A percentile compares a stretch with the other conserved stretches of the same genome.
Evolutionary conservation across 2,888 invertebrate genomes (phyloP).

Genomic region (Cyaniris semiargus): DNA sequence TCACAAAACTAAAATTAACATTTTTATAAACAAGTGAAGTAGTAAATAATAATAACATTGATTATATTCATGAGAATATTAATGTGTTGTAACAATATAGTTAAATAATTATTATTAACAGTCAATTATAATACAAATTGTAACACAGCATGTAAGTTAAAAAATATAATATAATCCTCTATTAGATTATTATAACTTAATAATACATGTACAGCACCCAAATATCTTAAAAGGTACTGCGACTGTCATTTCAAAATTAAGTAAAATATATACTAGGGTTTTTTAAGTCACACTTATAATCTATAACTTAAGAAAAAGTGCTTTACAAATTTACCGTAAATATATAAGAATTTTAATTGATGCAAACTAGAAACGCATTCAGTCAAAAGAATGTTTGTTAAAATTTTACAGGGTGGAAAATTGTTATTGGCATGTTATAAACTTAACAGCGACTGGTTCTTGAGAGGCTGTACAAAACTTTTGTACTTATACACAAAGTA

Average conservation of each 20-base stretch:
- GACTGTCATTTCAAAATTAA: background rate
- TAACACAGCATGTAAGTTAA: slow-evolving; percentile 2
- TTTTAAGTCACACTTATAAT: background rate
- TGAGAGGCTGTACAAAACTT: too few species aligned
- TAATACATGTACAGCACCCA: slow-evolving; percentile 1
- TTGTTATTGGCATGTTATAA: background rate
- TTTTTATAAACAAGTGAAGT: background rate
- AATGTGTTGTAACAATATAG: slow-evolving; percentile 7
- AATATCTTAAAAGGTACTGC: background rate
- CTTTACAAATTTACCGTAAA: background rate
- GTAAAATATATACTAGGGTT: too few species aligned
- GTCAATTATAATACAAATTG: background rate
- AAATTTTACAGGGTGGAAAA: background rate
- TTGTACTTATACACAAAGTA: background rate
- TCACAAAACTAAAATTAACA: background rate
- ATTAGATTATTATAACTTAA: background rate
- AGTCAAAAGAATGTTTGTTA: background rate
- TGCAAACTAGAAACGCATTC: background rate
- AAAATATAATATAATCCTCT: background rate
- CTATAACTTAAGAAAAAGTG: background rate
- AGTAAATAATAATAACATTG: background rate
- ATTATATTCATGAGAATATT: background rate
- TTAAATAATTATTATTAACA: background rate
- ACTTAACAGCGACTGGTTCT: too few species aligned
- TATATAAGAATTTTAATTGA: too few species aligned